A percentile compares a stretch with the other conserved stretches of the same genome.
phyloP scores from a whole-genome alignment of 2,888 invertebrate genomes.

The Polydrusus cervinus region DNA sequence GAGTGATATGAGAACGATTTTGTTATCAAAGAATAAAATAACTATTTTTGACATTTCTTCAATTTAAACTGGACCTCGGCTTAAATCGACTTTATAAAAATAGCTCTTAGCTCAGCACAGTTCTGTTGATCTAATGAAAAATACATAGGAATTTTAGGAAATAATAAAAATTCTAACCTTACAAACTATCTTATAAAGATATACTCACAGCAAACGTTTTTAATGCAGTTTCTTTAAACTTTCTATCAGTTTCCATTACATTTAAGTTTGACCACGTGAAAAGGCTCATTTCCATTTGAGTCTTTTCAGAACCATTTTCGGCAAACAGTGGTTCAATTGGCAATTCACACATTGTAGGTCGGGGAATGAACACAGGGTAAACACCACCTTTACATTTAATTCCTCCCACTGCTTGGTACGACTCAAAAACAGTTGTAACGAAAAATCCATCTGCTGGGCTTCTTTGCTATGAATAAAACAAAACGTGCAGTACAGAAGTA shows the following conservation, averaged over 20 bases:
- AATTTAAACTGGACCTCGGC: too few species aligned
- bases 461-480: conserved; percentile 72
- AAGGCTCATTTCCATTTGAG: conserved; percentile 84
- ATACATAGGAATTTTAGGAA: too few species aligned
- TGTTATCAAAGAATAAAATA: too few species aligned
- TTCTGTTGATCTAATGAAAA: too few species aligned
- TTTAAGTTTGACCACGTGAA: conserved; percentile 79
- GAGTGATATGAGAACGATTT: too few species aligned
- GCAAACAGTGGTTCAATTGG: conserved; percentile 75
- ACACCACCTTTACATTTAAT: conserved; percentile 91
- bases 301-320: conserved; percentile 81
- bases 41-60: too few species aligned
- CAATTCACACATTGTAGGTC: conserved; percentile 87
- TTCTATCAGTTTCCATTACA: conserved; percentile 78
- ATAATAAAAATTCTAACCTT: too few species aligned
- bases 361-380: conserved; percentile 90
- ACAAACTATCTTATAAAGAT: too few species aligned
- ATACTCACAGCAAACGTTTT: conserved; percentile 89
- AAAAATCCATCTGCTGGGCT: conserved; percentile 84
- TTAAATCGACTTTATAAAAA: too few species aligned
- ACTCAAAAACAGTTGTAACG: conserved; percentile 85
- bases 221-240: conserved; percentile 85
- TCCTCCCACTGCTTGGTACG: conserved; percentile 84
- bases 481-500: background rate
- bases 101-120: too few species aligned